A percentile compares a stretch with the other conserved stretches of the same genome.
Evolutionary conservation across 1,140 invertebrate species (phyloP).

Genomic region (Eueides isabella): DNA sequence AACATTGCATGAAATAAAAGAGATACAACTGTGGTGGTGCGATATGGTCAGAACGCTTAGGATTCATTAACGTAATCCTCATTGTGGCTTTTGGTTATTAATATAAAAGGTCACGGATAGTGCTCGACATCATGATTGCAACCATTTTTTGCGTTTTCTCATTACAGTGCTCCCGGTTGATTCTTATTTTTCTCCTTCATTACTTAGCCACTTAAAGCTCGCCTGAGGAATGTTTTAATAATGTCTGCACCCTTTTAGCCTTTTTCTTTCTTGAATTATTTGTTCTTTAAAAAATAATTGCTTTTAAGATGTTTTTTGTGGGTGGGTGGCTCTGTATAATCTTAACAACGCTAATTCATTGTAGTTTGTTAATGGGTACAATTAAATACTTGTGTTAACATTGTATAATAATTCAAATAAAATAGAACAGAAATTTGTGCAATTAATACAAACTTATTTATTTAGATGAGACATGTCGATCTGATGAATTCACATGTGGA

Average conservation of each 20-base stretch:
- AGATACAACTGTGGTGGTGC: background rate
- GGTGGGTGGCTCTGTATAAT: background rate
- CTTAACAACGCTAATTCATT: background rate
- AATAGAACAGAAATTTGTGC: background rate
- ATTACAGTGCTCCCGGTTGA: slow-evolving; percentile 39
- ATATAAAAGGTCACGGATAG: slow-evolving; percentile 42
- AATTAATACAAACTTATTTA: background rate
- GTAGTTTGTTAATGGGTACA: background rate
- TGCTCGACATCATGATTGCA: slow-evolving; percentile 37
- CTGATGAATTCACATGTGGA: slow-evolving; percentile 94
- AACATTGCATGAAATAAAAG: slow-evolving; percentile 30
- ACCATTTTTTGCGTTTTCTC: slow-evolving; percentile 47
- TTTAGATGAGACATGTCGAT: slow-evolving; percentile 92
- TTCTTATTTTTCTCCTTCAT: slow-evolving; percentile 51
- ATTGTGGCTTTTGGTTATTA: slow-evolving; percentile 34
- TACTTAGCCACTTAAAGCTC: slow-evolving; percentile 54
- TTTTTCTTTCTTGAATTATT: slow-evolving; percentile 43
- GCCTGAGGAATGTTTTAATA: slow-evolving; percentile 49
- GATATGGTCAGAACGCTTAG: slow-evolving; percentile 2
- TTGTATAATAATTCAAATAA: background rate
- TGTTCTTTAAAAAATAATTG: slow-evolving; percentile 47
- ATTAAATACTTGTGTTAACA: background rate
- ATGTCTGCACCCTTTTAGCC: slow-evolving; percentile 44
- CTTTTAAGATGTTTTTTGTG: slow-evolving; percentile 11
- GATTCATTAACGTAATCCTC: slow-evolving; percentile 26